Percentiles rank a stretch among this genome's conserved stretches.
phyloP scores from a whole-genome alignment of 2,888 invertebrate genomes.

The Caenorhabditis zanzibari region DNA sequence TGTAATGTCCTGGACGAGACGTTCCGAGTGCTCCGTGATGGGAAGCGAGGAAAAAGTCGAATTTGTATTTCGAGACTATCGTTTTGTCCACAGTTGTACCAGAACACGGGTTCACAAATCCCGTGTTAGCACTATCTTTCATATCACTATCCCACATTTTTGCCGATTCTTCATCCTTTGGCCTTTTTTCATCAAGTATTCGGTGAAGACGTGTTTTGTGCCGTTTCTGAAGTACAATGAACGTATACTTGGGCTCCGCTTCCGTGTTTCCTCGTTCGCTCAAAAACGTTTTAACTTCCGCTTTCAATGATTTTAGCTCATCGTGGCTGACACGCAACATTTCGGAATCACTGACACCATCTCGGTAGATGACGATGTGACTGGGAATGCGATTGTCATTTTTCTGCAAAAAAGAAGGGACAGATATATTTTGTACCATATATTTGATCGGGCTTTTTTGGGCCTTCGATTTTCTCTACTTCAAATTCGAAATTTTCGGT shows the following conservation, averaged over 20 bases:
- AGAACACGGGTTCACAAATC: slow-evolving; percentile 57
- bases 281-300: slow-evolving; percentile 27
- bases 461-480: too few species aligned
- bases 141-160: slow-evolving; percentile 26
- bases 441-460: background rate
- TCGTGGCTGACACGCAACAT: slow-evolving; percentile 62
- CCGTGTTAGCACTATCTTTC: slow-evolving; percentile 30
- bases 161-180: background rate
- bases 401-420: slow-evolving; percentile 26
- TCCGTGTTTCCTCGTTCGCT: background rate
- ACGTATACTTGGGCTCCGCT: slow-evolving; percentile 62
- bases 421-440: background rate
- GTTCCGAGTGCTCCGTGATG: slow-evolving; percentile 88
- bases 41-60: slow-evolving; percentile 97
- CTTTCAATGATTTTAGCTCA: slow-evolving; percentile 45
- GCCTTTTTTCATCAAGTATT: background rate
- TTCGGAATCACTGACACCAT: slow-evolving; percentile 73
- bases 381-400: slow-evolving; percentile 62
- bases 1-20: slow-evolving; percentile 98
- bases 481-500: too few species aligned
- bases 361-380: slow-evolving; percentile 70
- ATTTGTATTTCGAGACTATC: slow-evolving; percentile 84
- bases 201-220: slow-evolving; percentile 67
- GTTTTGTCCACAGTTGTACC: slow-evolving; percentile 68
- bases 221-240: slow-evolving; percentile 73